Percentiles rank a stretch among this genome's conserved stretches.
These are phyloP conservation scores for Melieria omissa DNA, from an alignment of 2,888 invertebrate species.

Conservation along the genomic window DNA sequence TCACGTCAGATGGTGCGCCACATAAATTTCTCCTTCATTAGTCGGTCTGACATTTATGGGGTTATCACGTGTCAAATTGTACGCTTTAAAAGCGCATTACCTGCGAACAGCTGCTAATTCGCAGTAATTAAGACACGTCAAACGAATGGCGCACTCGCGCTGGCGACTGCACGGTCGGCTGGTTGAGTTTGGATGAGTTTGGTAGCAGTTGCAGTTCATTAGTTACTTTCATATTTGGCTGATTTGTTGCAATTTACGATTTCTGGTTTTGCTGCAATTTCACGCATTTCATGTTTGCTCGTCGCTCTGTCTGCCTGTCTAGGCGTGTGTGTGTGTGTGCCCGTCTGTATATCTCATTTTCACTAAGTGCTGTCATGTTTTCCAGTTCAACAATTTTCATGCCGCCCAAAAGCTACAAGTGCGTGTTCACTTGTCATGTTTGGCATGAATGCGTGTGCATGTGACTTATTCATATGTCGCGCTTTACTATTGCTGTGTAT, in stretches of 20 bases:
- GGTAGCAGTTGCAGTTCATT: conserved; percentile 14
- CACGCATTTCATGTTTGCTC: too few relatives aligned
- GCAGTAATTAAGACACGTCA: neutral
- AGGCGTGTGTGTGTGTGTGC: too few relatives aligned
- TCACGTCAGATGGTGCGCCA: neutral
- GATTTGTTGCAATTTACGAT: conserved; percentile 13
- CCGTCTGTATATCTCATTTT: too few relatives aligned
- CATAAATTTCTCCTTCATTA: conserved; percentile 36
- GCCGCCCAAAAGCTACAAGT: too few relatives aligned
- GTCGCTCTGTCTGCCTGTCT: too few relatives aligned
- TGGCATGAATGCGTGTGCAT: too few relatives aligned
- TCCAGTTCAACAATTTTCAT: too few relatives aligned
- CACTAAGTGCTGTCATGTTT: too few relatives aligned
- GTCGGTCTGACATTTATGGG: conserved; percentile 20
- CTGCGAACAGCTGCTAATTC: conserved; percentile 21
- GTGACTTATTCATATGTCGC: too few relatives aligned
- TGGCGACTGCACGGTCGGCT: neutral
- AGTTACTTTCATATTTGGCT: conserved; percentile 22
- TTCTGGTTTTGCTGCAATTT: conserved; percentile 9
- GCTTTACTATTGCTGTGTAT: too few relatives aligned
- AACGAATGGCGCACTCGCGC: neutral
- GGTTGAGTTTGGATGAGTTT: conserved; percentile 9
- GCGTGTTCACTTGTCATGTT: too few relatives aligned
- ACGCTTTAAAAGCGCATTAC: conserved; percentile 19
- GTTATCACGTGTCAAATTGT: conserved; percentile 28